These are phyloP conservation scores for Ursus arctos DNA, from an alignment of 2,113 vertebrate genomes.

Conservation along the genomic window DNA sequence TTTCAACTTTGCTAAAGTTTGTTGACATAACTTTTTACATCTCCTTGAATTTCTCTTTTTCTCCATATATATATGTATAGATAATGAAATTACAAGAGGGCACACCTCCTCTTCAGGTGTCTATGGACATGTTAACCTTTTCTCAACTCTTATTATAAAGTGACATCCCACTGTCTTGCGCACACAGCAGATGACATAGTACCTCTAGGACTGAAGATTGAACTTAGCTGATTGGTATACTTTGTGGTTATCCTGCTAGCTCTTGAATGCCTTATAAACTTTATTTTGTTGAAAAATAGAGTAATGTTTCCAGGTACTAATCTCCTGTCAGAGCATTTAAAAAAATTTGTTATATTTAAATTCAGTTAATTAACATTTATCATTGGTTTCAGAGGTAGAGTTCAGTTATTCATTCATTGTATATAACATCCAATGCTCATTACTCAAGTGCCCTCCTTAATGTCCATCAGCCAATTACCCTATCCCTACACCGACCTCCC, in stretches of 20 bases:
- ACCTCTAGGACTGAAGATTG: not conserved
- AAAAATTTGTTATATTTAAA: not conserved
- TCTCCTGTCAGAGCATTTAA: not conserved
- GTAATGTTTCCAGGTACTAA: not conserved
- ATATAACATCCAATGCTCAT: not conserved
- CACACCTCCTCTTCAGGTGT: not conserved
- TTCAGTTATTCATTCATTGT: not conserved
- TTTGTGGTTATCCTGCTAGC: not conserved
- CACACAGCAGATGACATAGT: not conserved
- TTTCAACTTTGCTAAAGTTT: not conserved
- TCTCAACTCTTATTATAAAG: not conserved
- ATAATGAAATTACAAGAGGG: not conserved
- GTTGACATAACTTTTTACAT: not conserved
- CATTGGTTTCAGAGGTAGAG: not conserved
- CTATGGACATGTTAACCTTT: not conserved
- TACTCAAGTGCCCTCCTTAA: no score
- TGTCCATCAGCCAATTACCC: no score
- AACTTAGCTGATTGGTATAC: not conserved
- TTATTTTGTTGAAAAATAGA: not conserved
- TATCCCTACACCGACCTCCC: not conserved
- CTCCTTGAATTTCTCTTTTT: not conserved
- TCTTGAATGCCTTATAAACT: not conserved
- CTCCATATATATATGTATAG: not conserved
- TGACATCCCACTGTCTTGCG: not conserved
- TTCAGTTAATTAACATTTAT: not conserved